Evolutionary conservation across 2,113 vertebrate genomes (phyloP), one percentile per base, ranked within the genome.

Genomic region (Oreochromis tanganicae): DNA sequence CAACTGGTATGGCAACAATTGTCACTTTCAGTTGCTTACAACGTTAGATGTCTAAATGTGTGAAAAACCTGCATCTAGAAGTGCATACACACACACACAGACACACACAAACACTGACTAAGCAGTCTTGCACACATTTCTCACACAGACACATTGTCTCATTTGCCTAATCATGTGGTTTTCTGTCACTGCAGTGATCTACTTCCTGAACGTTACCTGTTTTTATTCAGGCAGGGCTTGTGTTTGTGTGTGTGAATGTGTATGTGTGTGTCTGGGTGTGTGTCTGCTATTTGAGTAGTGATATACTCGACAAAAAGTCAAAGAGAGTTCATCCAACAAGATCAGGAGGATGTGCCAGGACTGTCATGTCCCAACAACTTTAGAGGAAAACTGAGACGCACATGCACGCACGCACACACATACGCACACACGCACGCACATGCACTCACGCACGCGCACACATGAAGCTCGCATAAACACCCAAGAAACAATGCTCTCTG

Each of bases 241-340:
- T 50, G 41, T 81, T 50, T 78, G 16, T 50, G 41, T 82, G 16
- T 0, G 73, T 57, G 14, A 55, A 63, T 85, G 79, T 57, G 75
- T 88, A 41, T 79, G 55, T 81, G 81, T 83, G 41, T 86, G 66
- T 87, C 55, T 82, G 81, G 27, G 63, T 80, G 83, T 82, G 14
- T 82, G 81, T 81, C 17, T 63, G 82, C 82, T 84, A 85, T 73
- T 56, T 85, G 87, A 90, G 89, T 48, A 81, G 84, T 84, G 89
- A 90, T 90, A 88, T 57, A 84, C 83, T 92, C 21, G 63, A 48
- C 57, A 80, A 19, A 89, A 17, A 90, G 95, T 95, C 94, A 96
- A 73, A 17, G 54, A 94, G 84, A 95, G 95, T 95, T 96, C 95
- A 94, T 90, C 93, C 91, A 91, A 88, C 84, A 87, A 93, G 87